Evolutionary conservation across 1,140 invertebrate species (phyloP).

Genomic region (Macrostomum lignano): DNA sequence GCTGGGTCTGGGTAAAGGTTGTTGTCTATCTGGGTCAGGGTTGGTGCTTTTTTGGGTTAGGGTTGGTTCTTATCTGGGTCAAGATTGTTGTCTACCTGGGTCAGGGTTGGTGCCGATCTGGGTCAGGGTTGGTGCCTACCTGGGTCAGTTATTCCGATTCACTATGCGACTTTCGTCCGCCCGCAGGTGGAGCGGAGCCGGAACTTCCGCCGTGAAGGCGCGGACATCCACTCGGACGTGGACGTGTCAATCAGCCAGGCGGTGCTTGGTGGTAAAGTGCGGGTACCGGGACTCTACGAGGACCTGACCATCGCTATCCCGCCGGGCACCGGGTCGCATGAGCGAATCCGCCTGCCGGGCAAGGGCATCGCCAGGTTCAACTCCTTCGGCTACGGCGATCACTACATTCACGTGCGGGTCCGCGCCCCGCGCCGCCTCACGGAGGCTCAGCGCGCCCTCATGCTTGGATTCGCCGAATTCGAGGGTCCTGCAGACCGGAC

Average conservation of each 20-base stretch:
- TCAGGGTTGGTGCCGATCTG: too few species aligned
- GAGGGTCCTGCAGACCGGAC: too few species aligned
- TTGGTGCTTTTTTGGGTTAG: too few species aligned
- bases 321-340: constrained; percentile 66
- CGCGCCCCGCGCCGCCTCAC: constrained; percentile 28
- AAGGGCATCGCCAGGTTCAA: constrained; percentile 78
- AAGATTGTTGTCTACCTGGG: too few species aligned
- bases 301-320: constrained; percentile 46
- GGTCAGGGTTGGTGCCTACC: too few species aligned
- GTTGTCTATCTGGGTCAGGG: too few species aligned
- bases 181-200: constrained; percentile 58
- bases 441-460: constrained; percentile 1
- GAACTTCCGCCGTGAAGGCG: constrained; percentile 63
- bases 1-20: too few species aligned
- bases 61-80: too few species aligned
- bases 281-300: constrained; percentile 73
- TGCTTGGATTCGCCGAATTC: constrained; percentile 2
- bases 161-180: too few species aligned
- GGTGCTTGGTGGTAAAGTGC: constrained; percentile 58
- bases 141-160: too few species aligned
- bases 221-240: constrained; percentile 48
- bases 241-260: constrained; percentile 46
- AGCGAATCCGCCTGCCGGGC: constrained; percentile 44
- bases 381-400: constrained; percentile 65
- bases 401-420: constrained; percentile 80